A percentile compares a stretch with the other conserved stretches of the same genome.
Evolutionary conservation across 2,888 invertebrate species (phyloP).

Genomic region (Molorchus minor): DNA sequence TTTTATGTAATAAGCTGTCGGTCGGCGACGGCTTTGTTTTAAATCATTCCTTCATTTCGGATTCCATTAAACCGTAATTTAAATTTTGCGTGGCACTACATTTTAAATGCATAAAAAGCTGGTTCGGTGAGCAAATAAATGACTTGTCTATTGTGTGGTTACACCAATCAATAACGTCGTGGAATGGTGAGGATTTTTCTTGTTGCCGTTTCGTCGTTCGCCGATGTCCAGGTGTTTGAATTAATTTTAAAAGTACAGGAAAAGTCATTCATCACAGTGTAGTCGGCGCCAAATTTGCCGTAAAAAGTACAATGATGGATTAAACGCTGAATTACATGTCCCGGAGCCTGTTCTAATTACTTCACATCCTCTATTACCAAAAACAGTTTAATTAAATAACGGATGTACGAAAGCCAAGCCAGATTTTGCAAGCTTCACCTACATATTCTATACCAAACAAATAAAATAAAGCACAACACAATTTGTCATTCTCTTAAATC

Average conservation of each 20-base stretch:
- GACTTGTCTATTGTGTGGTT: constrained; percentile 14
- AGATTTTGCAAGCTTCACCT: too few relatives aligned
- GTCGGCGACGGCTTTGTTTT: constrained; percentile 43
- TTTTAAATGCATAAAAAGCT: constrained; percentile 18
- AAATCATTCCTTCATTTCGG: constrained; percentile 48
- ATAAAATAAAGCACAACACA: too few relatives aligned
- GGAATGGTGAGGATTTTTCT: constrained; percentile 12
- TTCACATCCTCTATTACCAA: background rate
- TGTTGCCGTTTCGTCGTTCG: background rate
- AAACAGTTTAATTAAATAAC: background rate
- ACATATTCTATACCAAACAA: too few relatives aligned
- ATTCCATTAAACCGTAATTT: constrained; percentile 48
- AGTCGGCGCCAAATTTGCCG: background rate
- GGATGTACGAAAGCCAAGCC: background rate
- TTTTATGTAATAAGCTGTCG: constrained; percentile 45
- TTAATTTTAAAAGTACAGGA: constrained; percentile 17
- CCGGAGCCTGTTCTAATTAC: background rate
- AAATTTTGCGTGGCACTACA: constrained; percentile 34
- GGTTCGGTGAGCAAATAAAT: constrained; percentile 8
- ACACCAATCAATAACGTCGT: constrained; percentile 14
- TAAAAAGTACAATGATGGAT: constrained; percentile 27
- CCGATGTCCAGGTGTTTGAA: constrained; percentile 20
- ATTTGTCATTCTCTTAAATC: too few relatives aligned
- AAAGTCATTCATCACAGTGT: constrained; percentile 10
- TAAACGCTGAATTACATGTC: constrained; percentile 22